Base-by-base conservation (phyloP, 2,113 vertebrate genomes). In the Triplophysa tibetana region DNA sequence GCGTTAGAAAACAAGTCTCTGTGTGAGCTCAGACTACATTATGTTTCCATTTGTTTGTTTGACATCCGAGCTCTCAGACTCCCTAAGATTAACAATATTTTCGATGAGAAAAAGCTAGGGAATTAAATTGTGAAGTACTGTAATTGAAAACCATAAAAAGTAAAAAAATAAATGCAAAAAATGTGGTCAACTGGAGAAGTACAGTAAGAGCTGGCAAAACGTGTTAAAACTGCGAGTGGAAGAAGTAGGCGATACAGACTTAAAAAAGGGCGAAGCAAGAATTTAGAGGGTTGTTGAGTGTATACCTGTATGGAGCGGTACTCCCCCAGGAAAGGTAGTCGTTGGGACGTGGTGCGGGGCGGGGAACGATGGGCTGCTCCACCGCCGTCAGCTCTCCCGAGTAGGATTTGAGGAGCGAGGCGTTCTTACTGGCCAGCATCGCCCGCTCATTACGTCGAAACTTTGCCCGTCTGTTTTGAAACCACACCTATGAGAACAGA, bases 281-380 rank as follows among this genome's bases (percentile, higher is more conserved):
- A 72, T 54, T 45, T 38, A 7, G 9, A 45, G 10, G 41, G 41
- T 43, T 43, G 29, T 38, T 7, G 58, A 24, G 13, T 81, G 75
- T 90, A 7, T 92, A 99, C 98, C 97, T 98, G 94, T 99, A 99
- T 61, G 98, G 95, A 61, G 96, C 95, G 68, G 96, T 92, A 0
- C 95, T 95, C 54, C 97, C 97, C 98, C 98, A 99, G 91, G 96
- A 98, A 72, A 99, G 94, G 91, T 98, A 98, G 85, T 99, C 97
- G 2, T 96, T 97, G 48, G 97, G 96, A 56, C 96, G 93, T 0
- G 97, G 97, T 1, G 98, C 97, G 0, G 97, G 98, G 0, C 97
- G 95, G 1, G 98, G 96, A 11, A 98, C 96, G 5, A 99, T 98
- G 7, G 98, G 98, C 91, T 99, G 97, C 89, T 99, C 98, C 92